Evolutionary conservation across 2,888 invertebrate species (phyloP).

Genomic region (Cataglyphis livida): DNA sequence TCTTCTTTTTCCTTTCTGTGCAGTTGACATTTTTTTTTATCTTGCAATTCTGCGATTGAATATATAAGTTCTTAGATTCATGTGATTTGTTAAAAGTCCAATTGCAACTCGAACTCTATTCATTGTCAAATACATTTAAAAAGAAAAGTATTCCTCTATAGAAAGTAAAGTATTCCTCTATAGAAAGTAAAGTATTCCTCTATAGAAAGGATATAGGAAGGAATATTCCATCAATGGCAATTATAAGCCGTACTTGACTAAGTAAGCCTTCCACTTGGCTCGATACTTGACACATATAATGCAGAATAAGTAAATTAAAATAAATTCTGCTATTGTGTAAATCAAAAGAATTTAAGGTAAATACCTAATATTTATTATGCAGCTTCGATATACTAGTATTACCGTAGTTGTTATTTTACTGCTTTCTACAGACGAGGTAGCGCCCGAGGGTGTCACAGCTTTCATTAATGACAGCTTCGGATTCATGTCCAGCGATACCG

Average conservation of each 20-base stretch:
- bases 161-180: neutral
- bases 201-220: neutral
- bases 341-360: neutral
- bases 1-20: neutral
- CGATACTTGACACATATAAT: neutral
- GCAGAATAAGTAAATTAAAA: neutral
- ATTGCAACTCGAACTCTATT: neutral
- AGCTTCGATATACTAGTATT: constrained; percentile 16
- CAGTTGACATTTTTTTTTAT: neutral
- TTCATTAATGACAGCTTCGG: constrained; percentile 83
- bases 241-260: neutral
- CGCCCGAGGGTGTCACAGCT: constrained; percentile 79
- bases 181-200: neutral
- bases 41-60: neutral
- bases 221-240: neutral
- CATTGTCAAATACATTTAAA: neutral
- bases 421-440: constrained; percentile 78
- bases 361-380: neutral
- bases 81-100: neutral
- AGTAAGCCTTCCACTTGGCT: neutral
- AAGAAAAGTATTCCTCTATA: neutral
- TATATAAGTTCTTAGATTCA: neutral
- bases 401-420: constrained; percentile 82
- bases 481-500: constrained; percentile 83
- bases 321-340: neutral